A percentile compares a stretch with the other conserved stretches of the same genome.
Conservation (phyloP, 1,140 invertebrate species). For the Plectrocnemia conspersa region DNA sequence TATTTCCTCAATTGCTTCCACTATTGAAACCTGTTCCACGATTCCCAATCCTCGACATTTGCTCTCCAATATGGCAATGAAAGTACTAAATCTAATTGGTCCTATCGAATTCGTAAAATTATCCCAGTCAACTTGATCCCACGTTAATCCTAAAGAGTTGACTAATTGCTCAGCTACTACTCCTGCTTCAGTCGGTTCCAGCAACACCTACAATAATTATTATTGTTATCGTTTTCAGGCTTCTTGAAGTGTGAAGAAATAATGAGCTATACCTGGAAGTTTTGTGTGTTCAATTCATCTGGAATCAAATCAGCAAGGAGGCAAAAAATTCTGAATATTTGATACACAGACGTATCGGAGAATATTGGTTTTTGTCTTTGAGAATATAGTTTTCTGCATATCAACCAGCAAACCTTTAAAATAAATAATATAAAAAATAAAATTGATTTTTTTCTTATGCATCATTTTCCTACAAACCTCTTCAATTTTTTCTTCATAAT, state of each 20-base stretch:
- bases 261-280: conserved; percentile 36
- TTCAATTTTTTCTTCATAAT: conserved; percentile 58
- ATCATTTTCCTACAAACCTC: conserved; percentile 42
- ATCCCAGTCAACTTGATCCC: conserved; percentile 64
- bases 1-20: conserved; percentile 69
- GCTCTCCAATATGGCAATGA: conserved; percentile 68
- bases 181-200: conserved; percentile 62
- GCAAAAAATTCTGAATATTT: conserved; percentile 75
- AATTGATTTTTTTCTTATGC: no score
- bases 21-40: conserved; percentile 57
- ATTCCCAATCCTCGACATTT: conserved; percentile 58
- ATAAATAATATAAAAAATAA: conserved; percentile 8
- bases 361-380: conserved; percentile 56
- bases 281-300: conserved; percentile 38
- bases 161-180: conserved; percentile 61
- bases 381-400: conserved; percentile 63
- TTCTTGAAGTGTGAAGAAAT: not conserved
- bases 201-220: conserved; percentile 51
- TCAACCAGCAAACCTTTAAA: conserved; percentile 67
- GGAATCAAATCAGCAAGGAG: conserved; percentile 64
- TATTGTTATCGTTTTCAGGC: not conserved
- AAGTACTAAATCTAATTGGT: conserved; percentile 59
- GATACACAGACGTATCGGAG: conserved; percentile 61
- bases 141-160: conserved; percentile 59
- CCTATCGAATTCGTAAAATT: conserved; percentile 59